Evolutionary conservation across 1,140 invertebrate species (phyloP), one percentile per base, ranked within the genome.

Genomic region (Macrosteles quadrilineatus): DNA sequence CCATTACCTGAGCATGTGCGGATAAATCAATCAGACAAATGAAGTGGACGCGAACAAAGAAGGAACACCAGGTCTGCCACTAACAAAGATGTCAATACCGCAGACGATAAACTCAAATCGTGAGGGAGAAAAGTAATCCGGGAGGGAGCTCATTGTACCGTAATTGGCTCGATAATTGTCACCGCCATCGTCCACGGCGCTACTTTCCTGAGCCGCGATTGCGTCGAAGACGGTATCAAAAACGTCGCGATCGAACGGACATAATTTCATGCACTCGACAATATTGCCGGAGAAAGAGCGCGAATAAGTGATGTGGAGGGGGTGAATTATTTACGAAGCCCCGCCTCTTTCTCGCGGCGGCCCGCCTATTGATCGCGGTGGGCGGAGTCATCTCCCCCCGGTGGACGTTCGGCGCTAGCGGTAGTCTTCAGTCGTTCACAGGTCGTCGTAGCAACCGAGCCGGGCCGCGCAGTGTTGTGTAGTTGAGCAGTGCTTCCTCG

Each of bases 1-100:
- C 55, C 12, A 59, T 59, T 59, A 59, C 14, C 11, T 11, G 21
- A n/a, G 25, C 12, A 59, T 9, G 12, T 29, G 55, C 2, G 55
- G 25, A 4, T 59, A 29, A 59, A 59, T 59, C 55, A 59, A 29
- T 59, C 55, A 59, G 55, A 59, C 55, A 59, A 59, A 59, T 59
- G 55, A 59, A 59, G n/a, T 2, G 25, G 27, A 12, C 4, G 55
- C 17, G 9, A 25, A 66, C 63, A 25, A n/a, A 29, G 21, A 29
- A 30, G 21, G n/a, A 12, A 19, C 21, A 68, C 36, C n/a, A 12
- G 53, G 23, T 29, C 23, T 11, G 11, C 23, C 36, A 32, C 50
- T 69, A 69, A 69, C 68, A 69, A 69, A 69, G 68, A 69, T 69
- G 68, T 69, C 68, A 69, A 27, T 69, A 59, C 53, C 25, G 53